Base-by-base conservation (phyloP, 2,797 vertebrate genomes). In the Sebastes diploproa region DNA sequence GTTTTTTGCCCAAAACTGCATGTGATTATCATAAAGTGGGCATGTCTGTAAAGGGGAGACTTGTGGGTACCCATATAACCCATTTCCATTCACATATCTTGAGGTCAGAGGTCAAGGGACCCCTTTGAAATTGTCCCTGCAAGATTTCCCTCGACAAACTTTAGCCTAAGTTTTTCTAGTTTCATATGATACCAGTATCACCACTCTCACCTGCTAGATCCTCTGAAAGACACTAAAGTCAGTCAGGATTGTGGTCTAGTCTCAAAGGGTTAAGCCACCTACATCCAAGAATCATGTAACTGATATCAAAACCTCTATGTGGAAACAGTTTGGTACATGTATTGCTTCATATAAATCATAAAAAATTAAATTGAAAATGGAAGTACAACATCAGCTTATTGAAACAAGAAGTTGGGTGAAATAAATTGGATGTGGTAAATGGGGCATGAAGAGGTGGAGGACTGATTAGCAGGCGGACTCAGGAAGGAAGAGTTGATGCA, bases 341-440 rank as follows among this genome's bases (percentile, higher is more conserved):
- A 2, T 36, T 36, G 30, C 30, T 22, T 3, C 32, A 63, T 23
- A 36, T 36, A 14, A 36, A 36, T 63, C 5, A 38, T 25, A 23
- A 20, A 29, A 18, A 30, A 16, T 0, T 14, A 7, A 23, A 61
- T 23, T 13, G 27, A 32, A 62, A 52, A 34, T 14, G 29, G 42
- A 73, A 54, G 46, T 14, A 20, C 67, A 74, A 68, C 58, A 81
- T 67, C 13, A 75, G 68, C 22, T 65, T 30, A 54, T 3, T 38
- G 66, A 83, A 56, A 54, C 77, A 27, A 1, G 20, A 29, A 67
- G 83, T 14, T 22, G 55, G 55, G 36, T 42, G 18, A 66, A 80
- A 75, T 77, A 65, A 62, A 86, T 50, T 75, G 50, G 72, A 79
- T 56, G 42, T 38, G 55, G 34, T 75, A 75, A 84, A 84, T 62